Evolutionary conservation across 2,797 vertebrate species (phyloP), one percentile per base, ranked within the genome.

Genomic region (Pseudopleuronectes americanus): DNA sequence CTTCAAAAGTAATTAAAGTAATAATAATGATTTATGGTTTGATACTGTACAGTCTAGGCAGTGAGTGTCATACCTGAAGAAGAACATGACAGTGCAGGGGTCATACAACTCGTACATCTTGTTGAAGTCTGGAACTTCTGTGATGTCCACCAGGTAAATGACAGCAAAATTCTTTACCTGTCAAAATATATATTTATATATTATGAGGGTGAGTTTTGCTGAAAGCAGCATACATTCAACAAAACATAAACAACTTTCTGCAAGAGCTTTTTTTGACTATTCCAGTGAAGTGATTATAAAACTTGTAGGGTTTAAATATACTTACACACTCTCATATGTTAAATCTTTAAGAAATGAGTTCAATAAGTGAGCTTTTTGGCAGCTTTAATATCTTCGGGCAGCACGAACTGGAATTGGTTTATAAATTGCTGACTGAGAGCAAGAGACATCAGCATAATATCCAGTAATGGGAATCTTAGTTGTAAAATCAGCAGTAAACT

Each of bases 51-150:
- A 23, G 22, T 8, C 2, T n/a, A 38, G 43, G 5, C 43, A 45
- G 43, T 45, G 13, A 54, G 47, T 7, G 28, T 1, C 57, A 77
- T 79, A 99, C 98, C 98, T 98, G 93, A 99, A 99, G 80, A 99
- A 99, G 93, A 99, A 99, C 98, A 99, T 99, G 84, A 99, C 97
- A 0, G 98, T 99, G 71, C 97, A 99, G 1, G 98, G 98, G 79
- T 99, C 98, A 0, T 99, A 99, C 67, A 99, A 88, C 85, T 99
- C 98, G 0, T 99, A 99, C 98, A 99, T 99, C 90, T 99, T 99
- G 93, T 99, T 99, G 93, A 99, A 99, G 89, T 99, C 98, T 2
- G 97, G 97, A 48, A 99, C 97, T 92, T 99, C 98, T 4, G 98
- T 99, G 85, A 99, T 99, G 84, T 99, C 98, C 93, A 99, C 97